Evolutionary conservation across 2,113 vertebrate genomes (phyloP).

Genomic region (Dipodomys ordii): DNA sequence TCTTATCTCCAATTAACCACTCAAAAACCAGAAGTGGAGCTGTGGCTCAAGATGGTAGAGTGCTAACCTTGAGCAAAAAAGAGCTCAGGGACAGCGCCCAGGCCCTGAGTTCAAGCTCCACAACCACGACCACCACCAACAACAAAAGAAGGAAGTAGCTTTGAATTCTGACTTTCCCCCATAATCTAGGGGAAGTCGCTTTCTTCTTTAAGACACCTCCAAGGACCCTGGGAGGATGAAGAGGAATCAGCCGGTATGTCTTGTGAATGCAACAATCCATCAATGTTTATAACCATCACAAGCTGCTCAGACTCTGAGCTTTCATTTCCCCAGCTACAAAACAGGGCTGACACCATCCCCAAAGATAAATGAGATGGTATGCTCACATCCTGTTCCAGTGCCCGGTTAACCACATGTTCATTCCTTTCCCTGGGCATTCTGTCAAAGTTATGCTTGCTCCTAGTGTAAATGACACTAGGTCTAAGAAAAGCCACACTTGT

Average conservation of each 20-base stretch:
- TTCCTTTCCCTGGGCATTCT: not conserved
- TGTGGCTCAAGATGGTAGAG: too few species aligned
- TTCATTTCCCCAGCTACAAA: not conserved
- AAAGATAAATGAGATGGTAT: not conserved
- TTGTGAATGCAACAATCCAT: not conserved
- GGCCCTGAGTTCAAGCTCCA: too few species aligned
- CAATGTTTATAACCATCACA: not conserved
- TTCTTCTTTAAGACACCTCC: not conserved
- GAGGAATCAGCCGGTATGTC: not conserved
- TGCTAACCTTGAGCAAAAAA: too few species aligned
- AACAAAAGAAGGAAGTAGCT: not conserved
- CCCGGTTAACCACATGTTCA: not conserved
- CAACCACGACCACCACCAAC: too few species aligned
- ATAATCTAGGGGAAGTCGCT: not conserved
- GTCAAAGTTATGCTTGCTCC: not conserved
- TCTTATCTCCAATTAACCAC: too few species aligned
- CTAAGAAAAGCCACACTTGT: constrained; percentile 62
- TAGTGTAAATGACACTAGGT: not conserved
- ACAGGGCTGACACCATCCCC: too few species aligned
- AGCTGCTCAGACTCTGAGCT: not conserved
- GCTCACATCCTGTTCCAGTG: not conserved
- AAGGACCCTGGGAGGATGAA: not conserved
- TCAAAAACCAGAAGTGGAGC: too few species aligned
- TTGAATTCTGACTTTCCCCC: not conserved
- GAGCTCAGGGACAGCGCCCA: too few species aligned